Percentiles rank a stretch among this genome's conserved stretches.
phyloP scores from a whole-genome alignment of 1,140 invertebrate genomes.

The Pseudachorutes palmiensis region DNA sequence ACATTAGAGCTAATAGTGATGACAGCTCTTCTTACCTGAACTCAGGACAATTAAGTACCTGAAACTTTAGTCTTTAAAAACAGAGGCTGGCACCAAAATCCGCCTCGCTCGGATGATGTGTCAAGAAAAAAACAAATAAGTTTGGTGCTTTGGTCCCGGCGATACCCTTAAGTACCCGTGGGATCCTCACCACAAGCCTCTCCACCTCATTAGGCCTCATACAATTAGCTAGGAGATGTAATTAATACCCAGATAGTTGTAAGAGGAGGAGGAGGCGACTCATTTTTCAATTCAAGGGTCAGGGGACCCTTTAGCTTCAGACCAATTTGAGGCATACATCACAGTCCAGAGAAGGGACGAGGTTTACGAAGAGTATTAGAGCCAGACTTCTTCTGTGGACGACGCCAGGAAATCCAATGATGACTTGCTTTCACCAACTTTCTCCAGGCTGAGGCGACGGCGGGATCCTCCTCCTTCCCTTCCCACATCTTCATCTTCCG shows the following conservation, averaged over 20 bases:
- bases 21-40: not conserved
- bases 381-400: not conserved
- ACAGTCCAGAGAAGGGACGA: not conserved
- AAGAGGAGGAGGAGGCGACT: slow-evolving; percentile 2
- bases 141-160: not conserved
- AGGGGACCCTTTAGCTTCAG: not conserved
- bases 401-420: not conserved
- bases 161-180: not conserved
- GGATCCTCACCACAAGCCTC: not conserved
- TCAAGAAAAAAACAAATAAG: slow-evolving; percentile 3
- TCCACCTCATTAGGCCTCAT: not conserved
- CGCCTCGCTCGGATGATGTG: not conserved
- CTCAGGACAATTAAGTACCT: not conserved
- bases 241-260: not conserved
- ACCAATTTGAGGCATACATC: not conserved
- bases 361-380: not conserved
- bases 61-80: not conserved
- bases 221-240: slow-evolving; percentile 2
- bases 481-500: no score
- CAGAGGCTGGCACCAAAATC: slow-evolving; percentile 8
- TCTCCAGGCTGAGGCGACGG: not conserved
- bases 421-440: not conserved
- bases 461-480: no score
- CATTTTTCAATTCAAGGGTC: not conserved
- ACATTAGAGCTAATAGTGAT: not conserved